Base-by-base conservation (phyloP, 2,113 vertebrate species). In the Notarius quadriscutis region DNA sequence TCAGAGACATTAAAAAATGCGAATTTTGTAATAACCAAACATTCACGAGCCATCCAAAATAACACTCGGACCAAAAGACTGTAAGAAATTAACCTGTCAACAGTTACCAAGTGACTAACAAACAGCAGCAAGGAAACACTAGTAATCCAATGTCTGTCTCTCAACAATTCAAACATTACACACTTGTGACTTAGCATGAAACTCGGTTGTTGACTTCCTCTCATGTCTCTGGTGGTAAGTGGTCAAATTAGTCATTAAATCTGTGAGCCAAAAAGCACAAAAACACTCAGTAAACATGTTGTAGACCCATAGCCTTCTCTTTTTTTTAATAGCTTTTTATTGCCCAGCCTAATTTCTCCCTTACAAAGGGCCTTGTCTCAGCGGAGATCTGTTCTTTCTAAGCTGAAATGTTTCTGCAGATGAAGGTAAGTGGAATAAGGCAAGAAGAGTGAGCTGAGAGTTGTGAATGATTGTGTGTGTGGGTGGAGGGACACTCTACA, bases 51-150 rank as follows among this genome's bases (percentile, higher is more conserved):
- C 77, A 79, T 79, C 53, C 53, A 30, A 8, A 18, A 79, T 17
- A 79, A 30, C 77, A 79, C 14, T 15, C 5, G 9, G 41, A 25
- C 9, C 15, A 51, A 69, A 83, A 7, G 18, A 5, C 34, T 10
- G 10, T n/a, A 74, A 85, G 71, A 85, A 75, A 85, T 41, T 7
- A 58, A 85, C 71, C 55, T 85, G 53, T 57, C n/a, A 9, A 62
- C 71, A 75, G 84, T 85, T 85, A 75, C 84, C 71, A 75, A 62
- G 84, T 74, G 57, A 85, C 71, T 50, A 85, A 60, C 50, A 74
- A 74, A 85, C 84, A 85, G 69, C 84, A 75, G 71, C 20, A 25
- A n/a, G 69, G 34, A 85, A 84, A 85, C 55, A 75, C 53, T 58
- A 58, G 55, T 58, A 55, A 11, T 74, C 83, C 27, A 60, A 60